These are phyloP conservation scores for Lipotes vexillifer DNA, from an alignment of 2,113 vertebrate genomes.

Conservation along the genomic window DNA sequence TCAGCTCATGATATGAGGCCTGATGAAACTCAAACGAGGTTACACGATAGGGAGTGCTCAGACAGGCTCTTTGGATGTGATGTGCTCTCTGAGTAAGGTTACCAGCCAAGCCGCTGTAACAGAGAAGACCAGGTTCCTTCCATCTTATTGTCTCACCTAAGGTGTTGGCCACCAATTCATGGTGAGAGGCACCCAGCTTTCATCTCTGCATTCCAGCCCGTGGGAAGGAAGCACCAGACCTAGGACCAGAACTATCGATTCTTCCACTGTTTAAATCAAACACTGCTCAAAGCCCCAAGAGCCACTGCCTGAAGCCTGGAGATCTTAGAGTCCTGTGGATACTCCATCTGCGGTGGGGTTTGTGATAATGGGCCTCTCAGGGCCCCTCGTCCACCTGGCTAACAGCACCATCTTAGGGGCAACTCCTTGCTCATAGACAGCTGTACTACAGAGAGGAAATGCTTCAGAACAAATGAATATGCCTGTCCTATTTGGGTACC, in stretches of 20 bases:
- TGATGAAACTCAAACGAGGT: neutral
- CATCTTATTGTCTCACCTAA: neutral
- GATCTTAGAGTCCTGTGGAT: neutral
- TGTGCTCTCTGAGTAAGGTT: neutral
- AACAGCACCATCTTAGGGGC: neutral
- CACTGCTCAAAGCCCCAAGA: neutral
- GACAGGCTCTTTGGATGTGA: neutral
- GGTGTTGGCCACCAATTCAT: neutral
- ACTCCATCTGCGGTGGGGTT: neutral
- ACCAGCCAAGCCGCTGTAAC: neutral
- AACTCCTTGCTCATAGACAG: neutral
- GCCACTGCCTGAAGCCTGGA: neutral
- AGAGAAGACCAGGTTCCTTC: neutral
- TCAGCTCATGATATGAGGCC: neutral
- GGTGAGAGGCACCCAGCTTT: neutral
- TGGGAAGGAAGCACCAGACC: neutral
- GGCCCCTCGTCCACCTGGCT: fast-evolving
- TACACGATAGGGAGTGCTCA: neutral
- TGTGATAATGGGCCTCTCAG: fast-evolving
- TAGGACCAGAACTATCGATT: neutral
- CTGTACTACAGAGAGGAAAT: neutral
- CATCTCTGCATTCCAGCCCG: neutral
- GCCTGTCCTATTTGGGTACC: neutral
- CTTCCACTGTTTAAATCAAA: neutral
- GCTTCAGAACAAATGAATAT: neutral